Conservation (phyloP, 2,113 vertebrate genomes). For the Peromyscus polionotus region DNA sequence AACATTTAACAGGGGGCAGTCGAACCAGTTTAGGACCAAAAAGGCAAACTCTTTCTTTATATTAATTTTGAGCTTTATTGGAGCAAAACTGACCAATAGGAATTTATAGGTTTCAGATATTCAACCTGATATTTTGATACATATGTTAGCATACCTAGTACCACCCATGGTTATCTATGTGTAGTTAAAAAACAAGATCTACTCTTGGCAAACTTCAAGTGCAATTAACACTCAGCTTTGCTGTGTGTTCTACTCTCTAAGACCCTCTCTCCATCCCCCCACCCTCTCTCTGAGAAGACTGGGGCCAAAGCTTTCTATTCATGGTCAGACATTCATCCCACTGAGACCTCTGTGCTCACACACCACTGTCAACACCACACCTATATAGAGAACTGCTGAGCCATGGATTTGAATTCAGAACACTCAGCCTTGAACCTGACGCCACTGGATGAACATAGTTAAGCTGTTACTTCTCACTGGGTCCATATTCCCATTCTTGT, state of each 20-base stretch:
- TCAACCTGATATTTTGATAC: neutral
- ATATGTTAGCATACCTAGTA: neutral
- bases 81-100: neutral
- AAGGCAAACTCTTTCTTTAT: neutral
- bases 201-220: neutral
- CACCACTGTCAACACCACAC: neutral
- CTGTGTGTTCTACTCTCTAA: neutral
- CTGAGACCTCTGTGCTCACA: neutral
- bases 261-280: neutral
- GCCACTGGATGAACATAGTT: fast-evolving
- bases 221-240: neutral
- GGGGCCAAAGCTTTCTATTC: neutral
- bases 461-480: neutral
- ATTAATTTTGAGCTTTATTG: neutral
- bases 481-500: neutral
- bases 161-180: neutral
- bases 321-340: neutral
- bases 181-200: neutral
- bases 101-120: neutral
- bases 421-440: neutral
- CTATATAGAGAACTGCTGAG: neutral
- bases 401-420: neutral
- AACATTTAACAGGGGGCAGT: neutral
- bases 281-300: neutral
- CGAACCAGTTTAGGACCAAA: neutral